These are phyloP conservation scores for Carcinoscorpius rotundicauda DNA, from an alignment of 1,140 invertebrate genomes.

Conservation along the genomic window DNA sequence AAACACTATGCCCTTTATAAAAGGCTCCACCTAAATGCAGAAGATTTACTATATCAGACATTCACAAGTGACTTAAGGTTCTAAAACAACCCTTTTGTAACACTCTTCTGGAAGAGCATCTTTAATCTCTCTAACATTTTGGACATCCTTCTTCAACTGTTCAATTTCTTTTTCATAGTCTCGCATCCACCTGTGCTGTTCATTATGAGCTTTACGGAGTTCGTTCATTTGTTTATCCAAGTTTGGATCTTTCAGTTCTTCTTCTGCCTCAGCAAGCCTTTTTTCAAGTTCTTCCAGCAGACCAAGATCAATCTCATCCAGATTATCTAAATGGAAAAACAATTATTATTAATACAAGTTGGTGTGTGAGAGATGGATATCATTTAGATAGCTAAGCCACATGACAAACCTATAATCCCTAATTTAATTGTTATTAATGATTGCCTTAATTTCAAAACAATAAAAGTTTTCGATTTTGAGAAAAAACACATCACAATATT, in stretches of 20 bases:
- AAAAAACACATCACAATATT: no score
- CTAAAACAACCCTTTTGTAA: constrained; percentile 47
- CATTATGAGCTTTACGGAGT: constrained; percentile 51
- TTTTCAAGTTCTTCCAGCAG: constrained; percentile 57
- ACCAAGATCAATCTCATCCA: constrained; percentile 41
- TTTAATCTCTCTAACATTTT: constrained; percentile 72
- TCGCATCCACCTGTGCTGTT: constrained; percentile 62
- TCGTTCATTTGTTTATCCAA: constrained; percentile 59
- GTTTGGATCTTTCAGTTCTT: constrained; percentile 54
- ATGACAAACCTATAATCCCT: no score
- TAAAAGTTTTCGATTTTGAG: no score
- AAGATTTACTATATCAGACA: no score
- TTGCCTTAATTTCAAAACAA: no score
- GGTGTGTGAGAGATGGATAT: no score
- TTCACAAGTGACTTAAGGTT: constrained; percentile 29
- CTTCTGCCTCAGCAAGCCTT: constrained; percentile 57
- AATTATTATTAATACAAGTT: no score
- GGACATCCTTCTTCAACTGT: constrained; percentile 59
- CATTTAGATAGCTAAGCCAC: no score
- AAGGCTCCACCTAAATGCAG: no score
- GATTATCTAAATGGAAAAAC: constrained; percentile 6
- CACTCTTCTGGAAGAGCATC: constrained; percentile 69
- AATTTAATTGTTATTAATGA: no score
- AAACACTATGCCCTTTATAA: no score
- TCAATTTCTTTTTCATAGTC: constrained; percentile 67